Evolutionary conservation across 2,888 invertebrate genomes (phyloP).

Genomic region (Agonum fuliginosum): DNA sequence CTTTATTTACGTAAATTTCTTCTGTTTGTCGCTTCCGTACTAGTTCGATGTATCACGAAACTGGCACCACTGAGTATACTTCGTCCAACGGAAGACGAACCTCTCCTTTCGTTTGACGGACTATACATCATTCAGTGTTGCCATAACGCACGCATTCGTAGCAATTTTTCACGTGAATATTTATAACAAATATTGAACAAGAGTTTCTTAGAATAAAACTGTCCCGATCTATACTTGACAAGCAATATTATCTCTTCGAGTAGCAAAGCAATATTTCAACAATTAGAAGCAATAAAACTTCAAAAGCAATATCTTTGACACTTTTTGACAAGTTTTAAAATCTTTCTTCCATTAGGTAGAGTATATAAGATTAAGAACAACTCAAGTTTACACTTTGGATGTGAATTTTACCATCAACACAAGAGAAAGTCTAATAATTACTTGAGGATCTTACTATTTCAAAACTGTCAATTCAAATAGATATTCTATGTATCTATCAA

Average conservation of each 20-base stretch:
- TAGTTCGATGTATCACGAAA: slow-evolving; percentile 35
- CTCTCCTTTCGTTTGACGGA: slow-evolving; percentile 50
- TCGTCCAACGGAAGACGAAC: slow-evolving; percentile 50
- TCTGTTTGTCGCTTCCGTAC: neutral
- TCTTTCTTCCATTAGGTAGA: slow-evolving; percentile 32
- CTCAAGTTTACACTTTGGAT: neutral
- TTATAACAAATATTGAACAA: slow-evolving; percentile 56
- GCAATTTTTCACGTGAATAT: slow-evolving; percentile 34
- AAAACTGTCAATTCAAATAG: neutral
- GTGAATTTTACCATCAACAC: too few species aligned
- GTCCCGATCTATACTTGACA: slow-evolving; percentile 2
- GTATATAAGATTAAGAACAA: too few species aligned
- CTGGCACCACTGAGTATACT: slow-evolving; percentile 21
- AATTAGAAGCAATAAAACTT: slow-evolving; percentile 41
- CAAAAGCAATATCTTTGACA: slow-evolving; percentile 36
- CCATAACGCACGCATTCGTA: slow-evolving; percentile 26
- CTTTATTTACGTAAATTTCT: neutral
- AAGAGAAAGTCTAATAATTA: too few species aligned
- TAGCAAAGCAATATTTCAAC: neutral
- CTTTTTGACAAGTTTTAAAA: slow-evolving; percentile 20
- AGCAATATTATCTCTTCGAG: slow-evolving; percentile 18
- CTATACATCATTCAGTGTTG: slow-evolving; percentile 18
- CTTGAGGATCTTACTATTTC: too few species aligned
- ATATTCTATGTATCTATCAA: neutral
- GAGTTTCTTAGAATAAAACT: slow-evolving; percentile 53